These are phyloP conservation scores for Ophonus ardosiacus DNA, from an alignment of 2,888 invertebrate genomes.

Conservation along the genomic window DNA sequence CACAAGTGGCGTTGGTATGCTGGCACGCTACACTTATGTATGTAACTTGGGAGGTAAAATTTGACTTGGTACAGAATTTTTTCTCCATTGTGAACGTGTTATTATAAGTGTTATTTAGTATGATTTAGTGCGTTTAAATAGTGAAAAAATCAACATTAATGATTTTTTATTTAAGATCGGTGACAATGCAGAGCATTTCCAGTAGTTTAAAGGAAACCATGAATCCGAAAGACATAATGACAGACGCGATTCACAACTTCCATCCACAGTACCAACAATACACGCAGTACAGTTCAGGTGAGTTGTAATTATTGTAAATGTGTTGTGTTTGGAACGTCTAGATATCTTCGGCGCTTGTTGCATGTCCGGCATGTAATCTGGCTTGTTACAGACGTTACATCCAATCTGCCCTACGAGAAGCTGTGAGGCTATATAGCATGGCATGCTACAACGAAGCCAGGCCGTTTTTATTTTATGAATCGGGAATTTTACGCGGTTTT, in stretches of 20 bases:
- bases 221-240: constrained; percentile 99
- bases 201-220: constrained; percentile 91
- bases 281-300: constrained; percentile 97
- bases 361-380: constrained; percentile 49
- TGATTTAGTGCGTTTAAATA: too few relatives aligned
- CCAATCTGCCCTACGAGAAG: constrained; percentile 95
- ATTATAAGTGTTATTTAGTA: too few relatives aligned
- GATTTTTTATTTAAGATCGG: constrained; percentile 71
- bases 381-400: constrained; percentile 92
- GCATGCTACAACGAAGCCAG: neutral
- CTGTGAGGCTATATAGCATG: constrained; percentile 79
- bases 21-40: too few relatives aligned
- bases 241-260: constrained; percentile 99
- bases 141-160: too few relatives aligned
- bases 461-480: too few relatives aligned
- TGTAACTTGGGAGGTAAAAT: too few relatives aligned
- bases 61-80: too few relatives aligned
- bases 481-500: too few relatives aligned
- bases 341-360: neutral
- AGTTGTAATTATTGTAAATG: constrained; percentile 70
- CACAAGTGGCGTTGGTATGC: too few relatives aligned
- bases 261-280: constrained; percentile 99
- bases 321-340: neutral
- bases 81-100: too few relatives aligned
- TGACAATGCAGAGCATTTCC: constrained; percentile 87